phyloP scores from a whole-genome alignment of 2,797 vertebrate genomes.

The Tragelaphus eurycerus region DNA sequence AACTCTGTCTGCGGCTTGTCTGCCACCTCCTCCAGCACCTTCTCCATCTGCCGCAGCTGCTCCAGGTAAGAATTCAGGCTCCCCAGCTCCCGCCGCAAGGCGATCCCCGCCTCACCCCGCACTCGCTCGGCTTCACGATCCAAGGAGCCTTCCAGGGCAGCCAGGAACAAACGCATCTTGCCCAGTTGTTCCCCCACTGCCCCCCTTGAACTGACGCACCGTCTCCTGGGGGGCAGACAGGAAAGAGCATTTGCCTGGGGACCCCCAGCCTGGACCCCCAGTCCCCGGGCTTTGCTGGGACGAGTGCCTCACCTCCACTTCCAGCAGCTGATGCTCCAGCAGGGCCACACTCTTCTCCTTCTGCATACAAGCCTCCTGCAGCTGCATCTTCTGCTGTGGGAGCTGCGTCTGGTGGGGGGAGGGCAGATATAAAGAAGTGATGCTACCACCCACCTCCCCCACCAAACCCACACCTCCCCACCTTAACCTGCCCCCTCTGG shows the following conservation, averaged over 20 bases:
- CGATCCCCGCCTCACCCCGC: slow-evolving; percentile 54
- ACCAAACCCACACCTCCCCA: background rate
- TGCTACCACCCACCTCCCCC: background rate
- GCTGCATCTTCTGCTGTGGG: slow-evolving; percentile 79
- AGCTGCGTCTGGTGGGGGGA: slow-evolving; percentile 71
- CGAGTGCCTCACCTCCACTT: slow-evolving; percentile 77
- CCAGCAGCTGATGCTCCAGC: slow-evolving; percentile 79
- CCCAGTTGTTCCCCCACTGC: slow-evolving; percentile 79
- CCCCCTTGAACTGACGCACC: slow-evolving; percentile 74
- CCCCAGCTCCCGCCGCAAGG: slow-evolving; percentile 76
- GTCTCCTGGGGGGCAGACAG: slow-evolving; percentile 68
- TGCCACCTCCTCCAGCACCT: slow-evolving; percentile 79
- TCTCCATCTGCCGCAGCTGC: slow-evolving; percentile 81
- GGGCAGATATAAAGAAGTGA: background rate
- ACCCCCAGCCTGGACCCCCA: background rate
- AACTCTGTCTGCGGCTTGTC: slow-evolving; percentile 81
- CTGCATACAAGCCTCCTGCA: slow-evolving; percentile 74
- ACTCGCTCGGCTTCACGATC: slow-evolving; percentile 73
- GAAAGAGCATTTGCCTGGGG: background rate
- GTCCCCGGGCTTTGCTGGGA: fast-evolving
- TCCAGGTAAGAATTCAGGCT: slow-evolving; percentile 79
- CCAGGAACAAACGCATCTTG: slow-evolving; percentile 77
- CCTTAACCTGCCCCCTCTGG: background rate
- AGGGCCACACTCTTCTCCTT: slow-evolving; percentile 77
- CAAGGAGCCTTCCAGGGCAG: slow-evolving; percentile 74